These are phyloP conservation scores for Ariolimax columbianus DNA, from an alignment of 2,888 invertebrate species.

Conservation along the genomic window DNA sequence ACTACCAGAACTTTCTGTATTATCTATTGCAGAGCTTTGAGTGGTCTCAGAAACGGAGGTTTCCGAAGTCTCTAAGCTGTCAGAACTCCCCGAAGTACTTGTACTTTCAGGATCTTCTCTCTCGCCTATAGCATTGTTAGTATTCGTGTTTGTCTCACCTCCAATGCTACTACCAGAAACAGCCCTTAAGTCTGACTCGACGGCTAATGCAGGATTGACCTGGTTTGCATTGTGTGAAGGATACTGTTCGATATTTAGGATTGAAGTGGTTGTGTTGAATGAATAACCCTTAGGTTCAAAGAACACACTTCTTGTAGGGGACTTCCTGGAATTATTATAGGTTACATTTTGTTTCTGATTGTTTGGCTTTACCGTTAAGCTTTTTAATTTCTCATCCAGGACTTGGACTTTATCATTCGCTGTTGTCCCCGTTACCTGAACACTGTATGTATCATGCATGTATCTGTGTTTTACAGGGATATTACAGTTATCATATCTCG, in stretches of 20 bases:
- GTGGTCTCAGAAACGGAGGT: not conserved
- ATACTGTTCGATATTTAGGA: not conserved
- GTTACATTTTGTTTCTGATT: not conserved
- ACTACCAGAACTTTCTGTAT: conserved; percentile 1
- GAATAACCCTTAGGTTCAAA: not conserved
- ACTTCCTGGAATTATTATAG: not conserved
- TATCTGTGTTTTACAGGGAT: not conserved
- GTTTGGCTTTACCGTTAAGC: not conserved
- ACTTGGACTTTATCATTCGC: not conserved
- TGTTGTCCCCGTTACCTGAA: not conserved
- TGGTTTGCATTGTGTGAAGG: not conserved
- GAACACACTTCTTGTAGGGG: not conserved
- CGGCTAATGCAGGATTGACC: not conserved
- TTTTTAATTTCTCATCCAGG: too few relatives aligned
- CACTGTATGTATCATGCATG: not conserved
- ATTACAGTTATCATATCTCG: not conserved
- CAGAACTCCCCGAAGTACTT: not conserved
- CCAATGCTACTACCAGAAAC: not conserved
- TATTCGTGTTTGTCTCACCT: not conserved
- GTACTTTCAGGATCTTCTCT: not conserved
- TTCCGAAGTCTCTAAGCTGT: not conserved
- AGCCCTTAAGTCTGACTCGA: not conserved
- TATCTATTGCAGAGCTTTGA: too few relatives aligned
- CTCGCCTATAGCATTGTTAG: not conserved
- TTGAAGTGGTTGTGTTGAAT: not conserved